phyloP scores from a whole-genome alignment of 2,797 vertebrate species.

The Astyanax mexicanus region DNA sequence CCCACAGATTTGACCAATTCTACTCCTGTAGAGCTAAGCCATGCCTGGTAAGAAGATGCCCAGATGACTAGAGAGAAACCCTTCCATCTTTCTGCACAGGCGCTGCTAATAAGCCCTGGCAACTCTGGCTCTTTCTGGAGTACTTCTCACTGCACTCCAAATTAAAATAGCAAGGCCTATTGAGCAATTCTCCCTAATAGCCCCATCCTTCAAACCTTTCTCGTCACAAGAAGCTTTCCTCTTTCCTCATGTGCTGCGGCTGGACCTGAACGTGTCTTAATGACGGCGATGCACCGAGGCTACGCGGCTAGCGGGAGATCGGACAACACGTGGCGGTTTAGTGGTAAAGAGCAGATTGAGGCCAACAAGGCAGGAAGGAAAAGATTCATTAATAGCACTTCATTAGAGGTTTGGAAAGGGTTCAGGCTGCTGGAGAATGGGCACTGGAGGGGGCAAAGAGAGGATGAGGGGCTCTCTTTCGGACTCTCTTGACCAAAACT shows the following conservation, averaged over 20 bases:
- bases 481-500: slow-evolving; percentile 77
- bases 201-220: slow-evolving; percentile 79
- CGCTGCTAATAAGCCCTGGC: slow-evolving; percentile 57
- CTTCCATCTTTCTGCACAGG: slow-evolving; percentile 41
- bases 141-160: slow-evolving; percentile 67
- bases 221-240: slow-evolving; percentile 72
- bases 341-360: background rate
- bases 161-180: slow-evolving; percentile 76
- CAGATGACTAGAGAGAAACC: slow-evolving; percentile 43
- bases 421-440: slow-evolving; percentile 21
- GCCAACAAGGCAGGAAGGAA: slow-evolving; percentile 70
- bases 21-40: slow-evolving; percentile 65
- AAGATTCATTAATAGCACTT: slow-evolving; percentile 89
- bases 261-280: slow-evolving; percentile 81
- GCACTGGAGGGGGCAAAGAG: slow-evolving; percentile 43
- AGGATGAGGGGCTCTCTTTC: slow-evolving; percentile 72
- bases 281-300: slow-evolving; percentile 62
- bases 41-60: slow-evolving; percentile 64
- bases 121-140: slow-evolving; percentile 66
- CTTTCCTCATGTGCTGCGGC: slow-evolving; percentile 74
- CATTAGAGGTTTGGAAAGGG: slow-evolving; percentile 78
- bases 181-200: slow-evolving; percentile 68
- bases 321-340: slow-evolving; percentile 9
- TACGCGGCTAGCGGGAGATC: background rate
- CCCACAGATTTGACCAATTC: background rate